These are phyloP conservation scores for Indri indri DNA, from an alignment of 2,113 vertebrate species.

Conservation along the genomic window DNA sequence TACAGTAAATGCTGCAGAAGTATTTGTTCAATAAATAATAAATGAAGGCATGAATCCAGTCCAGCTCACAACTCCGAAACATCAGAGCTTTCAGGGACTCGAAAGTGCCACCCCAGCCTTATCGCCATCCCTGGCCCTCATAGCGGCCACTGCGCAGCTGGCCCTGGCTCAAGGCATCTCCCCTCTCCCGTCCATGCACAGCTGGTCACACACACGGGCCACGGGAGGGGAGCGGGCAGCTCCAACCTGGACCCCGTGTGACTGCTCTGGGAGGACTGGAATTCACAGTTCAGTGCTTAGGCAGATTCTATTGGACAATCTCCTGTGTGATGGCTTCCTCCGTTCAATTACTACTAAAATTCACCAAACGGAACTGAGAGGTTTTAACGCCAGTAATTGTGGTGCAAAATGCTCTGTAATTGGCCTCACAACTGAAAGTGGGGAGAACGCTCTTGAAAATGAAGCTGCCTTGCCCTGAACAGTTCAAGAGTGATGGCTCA, in stretches of 20 bases:
- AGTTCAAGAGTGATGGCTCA: conserved; percentile 77
- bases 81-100: background rate
- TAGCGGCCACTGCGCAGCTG: too few relatives aligned
- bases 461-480: conserved; percentile 78
- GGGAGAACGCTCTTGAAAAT: conserved; percentile 82
- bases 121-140: background rate
- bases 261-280: conserved; percentile 64
- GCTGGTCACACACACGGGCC: background rate
- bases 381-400: conserved; percentile 87
- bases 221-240: background rate
- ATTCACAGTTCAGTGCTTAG: conserved; percentile 84
- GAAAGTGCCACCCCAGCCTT: background rate
- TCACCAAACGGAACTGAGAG: conserved; percentile 88
- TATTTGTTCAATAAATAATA: conserved; percentile 47
- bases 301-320: conserved; percentile 85
- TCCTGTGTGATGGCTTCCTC: conserved; percentile 85
- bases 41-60: background rate
- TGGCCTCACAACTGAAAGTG: conserved; percentile 88
- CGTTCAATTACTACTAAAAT: conserved; percentile 89
- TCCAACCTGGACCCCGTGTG: background rate
- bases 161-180: background rate
- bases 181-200: background rate
- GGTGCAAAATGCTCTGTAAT: conserved; percentile 87
- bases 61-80: background rate
- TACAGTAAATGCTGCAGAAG: background rate